Base-by-base conservation (phyloP, 2,113 vertebrate genomes). In the Lophius piscatorius region DNA sequence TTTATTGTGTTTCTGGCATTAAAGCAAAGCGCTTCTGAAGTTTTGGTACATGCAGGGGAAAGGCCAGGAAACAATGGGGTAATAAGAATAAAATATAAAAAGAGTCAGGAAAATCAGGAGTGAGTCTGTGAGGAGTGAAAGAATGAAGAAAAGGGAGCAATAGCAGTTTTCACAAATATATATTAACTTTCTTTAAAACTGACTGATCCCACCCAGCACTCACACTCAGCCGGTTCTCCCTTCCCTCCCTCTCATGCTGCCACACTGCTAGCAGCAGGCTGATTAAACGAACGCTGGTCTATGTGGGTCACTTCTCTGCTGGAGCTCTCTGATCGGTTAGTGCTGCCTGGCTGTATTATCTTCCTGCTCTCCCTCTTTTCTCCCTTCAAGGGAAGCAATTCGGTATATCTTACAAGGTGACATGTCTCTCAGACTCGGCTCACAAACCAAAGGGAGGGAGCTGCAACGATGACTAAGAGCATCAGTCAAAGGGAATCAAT, bases 251-350 rank as follows among this genome's bases (percentile, higher is more conserved):
- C 14, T 66, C 51, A 41, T 9, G 29, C 58, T 31, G 16, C 61
- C 65, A 65, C 16, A 10, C 67, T 69, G 77, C 80, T 75, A 76
- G 81, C 63, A 78, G 86, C 84, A 80, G 85, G 71, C 83, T 90
- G 87, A 89, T 88, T 90, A 88, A 88, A 90, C 67, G 76, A 86
- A 78, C 76, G 17, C 35, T 49, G 84, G 82, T 72, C 81, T 90
- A 90, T 90, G 84, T 90, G 87, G 88, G 88, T 90, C 88, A 90
- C 78, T 87, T 86, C 88, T 81, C 88, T 88, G 88, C 84, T 80
- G 88, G 88, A 88, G 87, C 63, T 79, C 86, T 88, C 77, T 83
- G 86, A 89, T 90, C 88, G 82, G 81, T 90, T 89, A 87, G 84
- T 89, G 80, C 84, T 89, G 87, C 83, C 88, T 90, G 84, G 72